Conservation (phyloP, 2,113 vertebrate species). For the Ornithorhynchus anatinus region DNA sequence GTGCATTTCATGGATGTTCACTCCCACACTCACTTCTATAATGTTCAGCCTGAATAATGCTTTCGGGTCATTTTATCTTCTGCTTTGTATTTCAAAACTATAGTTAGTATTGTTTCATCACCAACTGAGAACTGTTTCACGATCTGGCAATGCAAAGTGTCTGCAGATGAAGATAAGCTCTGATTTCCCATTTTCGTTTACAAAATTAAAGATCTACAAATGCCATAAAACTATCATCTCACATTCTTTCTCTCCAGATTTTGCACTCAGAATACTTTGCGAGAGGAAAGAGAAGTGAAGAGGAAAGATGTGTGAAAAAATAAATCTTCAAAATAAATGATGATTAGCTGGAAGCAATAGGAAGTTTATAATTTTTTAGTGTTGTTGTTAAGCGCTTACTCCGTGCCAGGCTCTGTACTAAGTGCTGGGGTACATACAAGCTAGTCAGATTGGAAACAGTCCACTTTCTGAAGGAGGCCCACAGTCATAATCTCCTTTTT, state of each 20-base stretch:
- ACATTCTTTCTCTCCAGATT: neutral
- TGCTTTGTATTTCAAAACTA: constrained; percentile 39
- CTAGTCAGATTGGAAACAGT: too few relatives aligned
- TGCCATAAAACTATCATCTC: constrained; percentile 63
- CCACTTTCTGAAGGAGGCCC: too few relatives aligned
- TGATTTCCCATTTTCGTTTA: constrained; percentile 62
- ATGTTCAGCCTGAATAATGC: constrained; percentile 11
- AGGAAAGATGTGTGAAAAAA: constrained; percentile 9
- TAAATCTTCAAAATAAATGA: neutral
- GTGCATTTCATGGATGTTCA: too few relatives aligned
- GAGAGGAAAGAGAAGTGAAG: constrained; percentile 21
- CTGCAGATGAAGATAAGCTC: constrained; percentile 74
- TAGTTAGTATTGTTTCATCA: constrained; percentile 56
- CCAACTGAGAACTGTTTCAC: constrained; percentile 59
- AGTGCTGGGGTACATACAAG: too few relatives aligned
- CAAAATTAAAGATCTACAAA: constrained; percentile 69
- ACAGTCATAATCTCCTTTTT: too few relatives aligned
- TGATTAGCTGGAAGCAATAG: neutral
- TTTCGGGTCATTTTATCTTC: constrained; percentile 19
- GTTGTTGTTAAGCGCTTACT: too few relatives aligned
- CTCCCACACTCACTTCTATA: neutral
- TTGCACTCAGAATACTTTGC: constrained; percentile 39
- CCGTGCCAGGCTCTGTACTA: too few relatives aligned
- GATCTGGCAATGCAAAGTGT: constrained; percentile 59
- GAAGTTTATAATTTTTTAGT: constrained; percentile 3